Conservation (phyloP, 2,797 vertebrate genomes). For the Rousettus madagascariensis region DNA sequence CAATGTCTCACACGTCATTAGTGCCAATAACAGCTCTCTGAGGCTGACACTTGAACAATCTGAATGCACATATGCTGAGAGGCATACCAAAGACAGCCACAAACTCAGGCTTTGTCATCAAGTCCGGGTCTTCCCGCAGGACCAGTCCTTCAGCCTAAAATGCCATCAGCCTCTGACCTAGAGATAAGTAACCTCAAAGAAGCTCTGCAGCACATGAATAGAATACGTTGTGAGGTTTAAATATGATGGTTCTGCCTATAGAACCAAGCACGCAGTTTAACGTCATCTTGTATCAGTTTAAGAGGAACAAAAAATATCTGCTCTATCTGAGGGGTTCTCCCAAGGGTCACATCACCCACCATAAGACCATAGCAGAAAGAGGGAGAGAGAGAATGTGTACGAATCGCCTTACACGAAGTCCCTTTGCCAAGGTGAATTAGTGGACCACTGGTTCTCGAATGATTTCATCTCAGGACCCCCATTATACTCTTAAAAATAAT, state of each 20-base stretch:
- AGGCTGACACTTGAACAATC: background rate
- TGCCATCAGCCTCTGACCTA: background rate
- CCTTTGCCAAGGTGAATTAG: background rate
- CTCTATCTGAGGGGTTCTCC: background rate
- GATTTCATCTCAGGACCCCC: background rate
- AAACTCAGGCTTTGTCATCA: background rate
- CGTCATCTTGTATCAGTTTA: background rate
- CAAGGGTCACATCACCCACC: background rate
- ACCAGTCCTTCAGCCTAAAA: constrained; percentile 1
- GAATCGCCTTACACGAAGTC: background rate
- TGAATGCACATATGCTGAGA: background rate
- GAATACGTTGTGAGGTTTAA: background rate
- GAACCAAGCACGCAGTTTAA: constrained; percentile 6
- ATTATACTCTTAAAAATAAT: background rate
- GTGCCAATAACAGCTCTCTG: background rate
- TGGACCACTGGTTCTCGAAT: background rate
- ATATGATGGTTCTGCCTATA: background rate
- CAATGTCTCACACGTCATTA: background rate
- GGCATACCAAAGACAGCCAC: background rate
- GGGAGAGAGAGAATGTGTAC: background rate
- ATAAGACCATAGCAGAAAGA: background rate
- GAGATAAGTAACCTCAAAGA: background rate
- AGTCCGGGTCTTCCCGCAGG: background rate
- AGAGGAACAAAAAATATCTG: background rate
- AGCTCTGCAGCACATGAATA: background rate